These are phyloP conservation scores for Peromyscus attwateri DNA, from an alignment of 2,797 vertebrate genomes.

Conservation along the genomic window DNA sequence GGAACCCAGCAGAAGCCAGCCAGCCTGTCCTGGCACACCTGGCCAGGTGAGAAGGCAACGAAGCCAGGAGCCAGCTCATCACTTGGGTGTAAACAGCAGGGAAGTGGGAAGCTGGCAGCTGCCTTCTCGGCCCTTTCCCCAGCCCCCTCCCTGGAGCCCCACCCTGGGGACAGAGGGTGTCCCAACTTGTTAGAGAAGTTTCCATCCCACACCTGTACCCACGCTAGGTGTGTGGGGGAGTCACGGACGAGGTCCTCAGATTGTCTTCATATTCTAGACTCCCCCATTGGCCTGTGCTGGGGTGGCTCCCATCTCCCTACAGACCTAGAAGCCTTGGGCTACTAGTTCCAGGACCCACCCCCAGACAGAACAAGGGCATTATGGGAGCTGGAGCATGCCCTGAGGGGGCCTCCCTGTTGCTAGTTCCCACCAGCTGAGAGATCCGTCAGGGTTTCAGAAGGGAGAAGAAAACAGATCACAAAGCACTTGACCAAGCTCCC, in stretches of 20 bases:
- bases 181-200: constrained; percentile 78
- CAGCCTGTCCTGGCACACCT: constrained; percentile 40
- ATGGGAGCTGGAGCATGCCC: neutral
- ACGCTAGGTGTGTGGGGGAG: neutral
- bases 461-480: neutral
- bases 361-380: neutral
- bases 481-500: neutral
- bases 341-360: neutral
- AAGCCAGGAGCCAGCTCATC: constrained; percentile 78
- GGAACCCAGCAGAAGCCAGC: neutral
- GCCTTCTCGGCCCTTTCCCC: constrained; percentile 32
- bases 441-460: neutral
- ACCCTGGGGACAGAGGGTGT: constrained; percentile 54
- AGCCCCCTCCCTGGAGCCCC: constrained; percentile 44
- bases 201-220: constrained; percentile 70
- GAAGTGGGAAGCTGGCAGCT: constrained; percentile 73
- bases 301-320: neutral
- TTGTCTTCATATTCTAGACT: constrained; percentile 24
- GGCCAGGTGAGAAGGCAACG: constrained; percentile 45
- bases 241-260: neutral
- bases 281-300: neutral
- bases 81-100: constrained; percentile 65
- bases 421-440: neutral
- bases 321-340: neutral
- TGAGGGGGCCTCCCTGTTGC: neutral